Conservation (phyloP, 2,113 vertebrate genomes). For the Corythornis cristatus region DNA sequence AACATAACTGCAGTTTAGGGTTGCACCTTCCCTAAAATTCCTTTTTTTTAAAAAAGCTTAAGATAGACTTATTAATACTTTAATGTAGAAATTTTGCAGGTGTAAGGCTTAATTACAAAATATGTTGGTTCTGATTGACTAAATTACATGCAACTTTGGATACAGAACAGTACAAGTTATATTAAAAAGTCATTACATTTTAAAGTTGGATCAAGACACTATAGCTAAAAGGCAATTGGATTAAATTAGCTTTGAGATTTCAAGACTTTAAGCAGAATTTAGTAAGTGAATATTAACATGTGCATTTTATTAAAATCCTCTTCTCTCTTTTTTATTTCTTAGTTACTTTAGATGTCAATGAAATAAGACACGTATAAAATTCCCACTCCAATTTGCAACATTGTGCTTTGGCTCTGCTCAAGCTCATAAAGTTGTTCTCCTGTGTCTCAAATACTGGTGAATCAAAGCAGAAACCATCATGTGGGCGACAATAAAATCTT, state of each 20-base stretch:
- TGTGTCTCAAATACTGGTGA: constrained; percentile 47
- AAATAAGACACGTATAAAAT: constrained; percentile 44
- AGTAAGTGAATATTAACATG: constrained; percentile 68
- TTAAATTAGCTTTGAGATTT: constrained; percentile 74
- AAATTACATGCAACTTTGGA: constrained; percentile 60
- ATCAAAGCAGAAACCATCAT: constrained; percentile 55
- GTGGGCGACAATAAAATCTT: constrained; percentile 45
- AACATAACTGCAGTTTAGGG: neutral
- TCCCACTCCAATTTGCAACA: constrained; percentile 37
- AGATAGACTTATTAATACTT: neutral
- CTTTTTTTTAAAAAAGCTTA: neutral
- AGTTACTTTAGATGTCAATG: constrained; percentile 33
- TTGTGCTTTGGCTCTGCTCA: constrained; percentile 25
- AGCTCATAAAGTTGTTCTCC: constrained; percentile 15
- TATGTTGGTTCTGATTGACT: constrained; percentile 61
- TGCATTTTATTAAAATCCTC: constrained; percentile 63
- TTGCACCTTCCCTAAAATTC: neutral
- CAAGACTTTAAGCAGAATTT: constrained; percentile 70
- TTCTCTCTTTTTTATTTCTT: constrained; percentile 15
- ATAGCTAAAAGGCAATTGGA: constrained; percentile 74
- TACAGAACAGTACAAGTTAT: constrained; percentile 63
- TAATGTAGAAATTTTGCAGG: neutral
- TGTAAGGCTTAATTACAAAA: constrained; percentile 61
- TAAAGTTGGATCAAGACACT: constrained; percentile 61
- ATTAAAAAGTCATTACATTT: constrained; percentile 80